Percentiles rank a stretch among this genome's conserved stretches.
These are phyloP conservation scores for Spilosoma lubricipeda DNA, from an alignment of 2,888 invertebrate genomes.

Conservation along the genomic window DNA sequence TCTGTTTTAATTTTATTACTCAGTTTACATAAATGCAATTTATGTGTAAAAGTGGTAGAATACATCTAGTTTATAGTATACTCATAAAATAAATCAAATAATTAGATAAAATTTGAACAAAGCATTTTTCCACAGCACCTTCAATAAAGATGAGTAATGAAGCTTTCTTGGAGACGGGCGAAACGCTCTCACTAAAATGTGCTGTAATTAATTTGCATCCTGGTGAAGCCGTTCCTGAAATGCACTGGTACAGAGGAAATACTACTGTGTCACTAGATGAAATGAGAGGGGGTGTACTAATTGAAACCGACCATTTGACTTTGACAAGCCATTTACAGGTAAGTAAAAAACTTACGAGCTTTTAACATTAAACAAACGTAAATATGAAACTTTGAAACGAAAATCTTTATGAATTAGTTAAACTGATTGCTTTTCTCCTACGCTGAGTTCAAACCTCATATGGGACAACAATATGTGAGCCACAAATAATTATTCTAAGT, in stretches of 20 bases:
- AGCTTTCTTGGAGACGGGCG: conserved; percentile 79
- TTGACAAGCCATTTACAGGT: conserved; percentile 80
- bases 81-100: background rate
- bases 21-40: no score
- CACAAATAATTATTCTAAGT: no score
- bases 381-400: no score
- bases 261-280: conserved; percentile 71
- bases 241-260: conserved; percentile 78
- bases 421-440: no score
- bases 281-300: conserved; percentile 80
- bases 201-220: conserved; percentile 71
- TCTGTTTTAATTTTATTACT: no score
- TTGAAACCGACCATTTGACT: conserved; percentile 78
- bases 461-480: no score
- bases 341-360: conserved; percentile 21
- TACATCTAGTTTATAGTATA: background rate
- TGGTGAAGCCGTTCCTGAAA: conserved; percentile 64
- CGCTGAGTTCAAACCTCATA: no score
- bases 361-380: background rate
- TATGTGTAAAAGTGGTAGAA: no score
- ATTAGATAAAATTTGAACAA: no score
- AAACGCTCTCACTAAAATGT: conserved; percentile 79
- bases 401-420: no score
- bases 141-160: conserved; percentile 79
- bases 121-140: conserved; percentile 65